These are phyloP conservation scores for Daphoenositta chrysoptera DNA, from an alignment of 2,113 vertebrate species.

Conservation along the genomic window DNA sequence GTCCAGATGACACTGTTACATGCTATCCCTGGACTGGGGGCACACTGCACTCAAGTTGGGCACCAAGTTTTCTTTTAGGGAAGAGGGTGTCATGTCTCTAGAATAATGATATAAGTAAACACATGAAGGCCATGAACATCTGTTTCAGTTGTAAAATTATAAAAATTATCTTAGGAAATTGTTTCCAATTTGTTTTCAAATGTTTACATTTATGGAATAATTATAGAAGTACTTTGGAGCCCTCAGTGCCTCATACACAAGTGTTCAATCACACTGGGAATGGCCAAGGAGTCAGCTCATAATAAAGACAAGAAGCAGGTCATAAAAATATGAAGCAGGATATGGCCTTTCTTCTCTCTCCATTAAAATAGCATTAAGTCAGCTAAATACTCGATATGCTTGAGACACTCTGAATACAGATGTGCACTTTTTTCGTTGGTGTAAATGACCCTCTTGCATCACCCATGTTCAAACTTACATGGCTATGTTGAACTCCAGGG, in stretches of 20 bases:
- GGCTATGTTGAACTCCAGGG: neutral
- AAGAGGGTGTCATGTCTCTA: neutral
- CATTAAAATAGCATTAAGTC: neutral
- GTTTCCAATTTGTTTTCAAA: neutral
- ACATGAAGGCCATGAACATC: neutral
- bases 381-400: neutral
- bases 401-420: neutral
- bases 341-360: neutral
- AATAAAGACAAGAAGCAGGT: neutral
- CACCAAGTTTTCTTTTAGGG: neutral
- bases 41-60: rapidly evolving
- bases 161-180: neutral
- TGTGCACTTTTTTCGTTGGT: rapidly evolving
- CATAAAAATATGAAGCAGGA: neutral
- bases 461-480: rapidly evolving
- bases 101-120: neutral
- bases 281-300: neutral
- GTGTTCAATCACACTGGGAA: neutral
- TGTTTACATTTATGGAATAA: neutral
- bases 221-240: neutral
- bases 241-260: neutral
- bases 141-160: neutral
- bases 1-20: neutral
- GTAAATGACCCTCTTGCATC: neutral
- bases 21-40: neutral